Conservation (phyloP, 2,113 vertebrate species). For the Sylvietta virens region DNA sequence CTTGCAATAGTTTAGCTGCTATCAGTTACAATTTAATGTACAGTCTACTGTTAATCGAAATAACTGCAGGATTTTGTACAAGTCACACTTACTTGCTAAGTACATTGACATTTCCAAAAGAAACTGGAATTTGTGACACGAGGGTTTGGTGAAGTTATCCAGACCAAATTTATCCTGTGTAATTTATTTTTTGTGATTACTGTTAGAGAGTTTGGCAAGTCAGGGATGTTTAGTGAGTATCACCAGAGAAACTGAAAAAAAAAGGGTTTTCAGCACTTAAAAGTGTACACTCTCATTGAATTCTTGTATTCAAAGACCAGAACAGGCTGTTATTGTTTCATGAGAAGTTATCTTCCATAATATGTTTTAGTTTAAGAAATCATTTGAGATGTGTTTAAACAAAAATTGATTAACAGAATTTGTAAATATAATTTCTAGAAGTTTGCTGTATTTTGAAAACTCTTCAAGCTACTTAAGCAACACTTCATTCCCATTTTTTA, state of each 20-base stretch:
- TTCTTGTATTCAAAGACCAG: background rate
- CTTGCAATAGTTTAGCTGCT: background rate
- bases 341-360: background rate
- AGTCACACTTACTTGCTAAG: background rate
- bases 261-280: rapidly evolving
- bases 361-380: background rate
- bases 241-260: background rate
- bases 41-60: background rate
- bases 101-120: background rate
- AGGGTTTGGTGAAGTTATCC: background rate
- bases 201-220: background rate
- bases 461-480: background rate
- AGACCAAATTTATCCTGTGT: background rate
- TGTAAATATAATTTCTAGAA: background rate
- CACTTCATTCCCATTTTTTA: background rate
- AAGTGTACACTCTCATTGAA: background rate
- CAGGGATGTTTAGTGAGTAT: background rate
- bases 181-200: background rate
- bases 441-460: background rate
- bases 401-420: background rate
- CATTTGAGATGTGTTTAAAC: background rate
- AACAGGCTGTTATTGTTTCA: background rate
- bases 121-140: background rate
- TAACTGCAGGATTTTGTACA: background rate
- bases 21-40: background rate